Base-by-base conservation (phyloP, 1,140 invertebrate genomes). In the Atta cephalotes region DNA sequence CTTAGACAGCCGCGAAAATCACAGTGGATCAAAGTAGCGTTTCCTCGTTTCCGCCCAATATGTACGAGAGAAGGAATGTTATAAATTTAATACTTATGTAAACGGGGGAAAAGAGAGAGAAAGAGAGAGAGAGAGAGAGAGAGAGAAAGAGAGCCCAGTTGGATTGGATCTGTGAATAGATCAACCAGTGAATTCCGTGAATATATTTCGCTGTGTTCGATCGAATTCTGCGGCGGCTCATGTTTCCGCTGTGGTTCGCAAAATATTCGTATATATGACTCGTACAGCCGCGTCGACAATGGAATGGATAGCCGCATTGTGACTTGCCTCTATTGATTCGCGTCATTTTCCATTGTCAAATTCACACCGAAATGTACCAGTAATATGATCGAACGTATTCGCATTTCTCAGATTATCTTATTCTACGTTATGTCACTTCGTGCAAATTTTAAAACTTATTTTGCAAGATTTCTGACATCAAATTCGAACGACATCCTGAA, bases 81-180 rank as follows among this genome's bases (percentile, higher is more conserved):
- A 35, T 74, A 84, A 84, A 84, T 60, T 74, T 74, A 84, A 84
- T 9, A 74, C 25, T 84, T 84, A 82, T 82, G 12, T 72, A 84
- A 84, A 84, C 35, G 25, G 18, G n/a, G n/a, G n/a, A 58, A 31
- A 3, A 31, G 31, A 35, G 31, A 35, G 31, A 35, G 31, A 58
- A 6, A 58, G 56, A 58, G 56, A 58, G 56, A 58, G 56, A 58
- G 56, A 58, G 56, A 58, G 56, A 58, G n/a, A 58, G 56, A 58
- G 56, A 58, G 60, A 18, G 21, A 28, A 31, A 45, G 35, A 82
- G 21, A 72, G 51, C 0, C 25, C 16, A 25, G 10, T 35, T n/a
- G 56, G 39, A 84, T 76, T 84, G 39, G 14, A 74, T 84, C 70
- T 28, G 31, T 62, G 31, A 51, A 58, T 45, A 68, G 68, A 84